Percentiles rank a stretch among this genome's conserved stretches.
These are phyloP conservation scores for Neofelis nebulosa DNA, from an alignment of 2,113 vertebrate species.

Conservation along the genomic window DNA sequence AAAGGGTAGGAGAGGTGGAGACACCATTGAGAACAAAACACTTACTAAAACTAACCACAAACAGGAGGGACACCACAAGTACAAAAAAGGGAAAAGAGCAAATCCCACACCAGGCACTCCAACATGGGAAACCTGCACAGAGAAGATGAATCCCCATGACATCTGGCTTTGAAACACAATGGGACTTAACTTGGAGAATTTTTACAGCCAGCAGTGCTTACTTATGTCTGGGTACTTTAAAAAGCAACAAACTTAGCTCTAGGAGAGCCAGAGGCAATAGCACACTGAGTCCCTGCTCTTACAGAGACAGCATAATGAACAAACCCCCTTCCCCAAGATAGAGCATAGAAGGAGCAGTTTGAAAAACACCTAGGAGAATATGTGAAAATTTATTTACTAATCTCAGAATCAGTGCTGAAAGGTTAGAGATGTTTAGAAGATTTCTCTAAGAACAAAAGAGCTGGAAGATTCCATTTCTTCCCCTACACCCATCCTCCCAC, in stretches of 20 bases:
- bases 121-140: not conserved
- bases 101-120: not conserved
- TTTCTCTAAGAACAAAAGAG: not conserved
- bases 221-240: not conserved
- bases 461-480: not conserved
- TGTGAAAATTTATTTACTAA: not conserved
- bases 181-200: not conserved
- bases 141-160: not conserved
- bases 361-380: not conserved
- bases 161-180: not conserved
- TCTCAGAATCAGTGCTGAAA: not conserved
- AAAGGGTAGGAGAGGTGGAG: not conserved
- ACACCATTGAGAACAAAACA: not conserved
- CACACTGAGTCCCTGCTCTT: not conserved
- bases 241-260: not conserved
- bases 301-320: not conserved
- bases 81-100: not conserved
- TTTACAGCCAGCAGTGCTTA: not conserved
- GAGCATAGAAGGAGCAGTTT: not conserved
- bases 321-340: not conserved
- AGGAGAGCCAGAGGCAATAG: not conserved
- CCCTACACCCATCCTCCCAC: no score
- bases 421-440: not conserved
- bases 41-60: not conserved
- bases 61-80: not conserved